Conservation (phyloP, 2,113 vertebrate genomes). For the Chelonoidis abingdonii region DNA sequence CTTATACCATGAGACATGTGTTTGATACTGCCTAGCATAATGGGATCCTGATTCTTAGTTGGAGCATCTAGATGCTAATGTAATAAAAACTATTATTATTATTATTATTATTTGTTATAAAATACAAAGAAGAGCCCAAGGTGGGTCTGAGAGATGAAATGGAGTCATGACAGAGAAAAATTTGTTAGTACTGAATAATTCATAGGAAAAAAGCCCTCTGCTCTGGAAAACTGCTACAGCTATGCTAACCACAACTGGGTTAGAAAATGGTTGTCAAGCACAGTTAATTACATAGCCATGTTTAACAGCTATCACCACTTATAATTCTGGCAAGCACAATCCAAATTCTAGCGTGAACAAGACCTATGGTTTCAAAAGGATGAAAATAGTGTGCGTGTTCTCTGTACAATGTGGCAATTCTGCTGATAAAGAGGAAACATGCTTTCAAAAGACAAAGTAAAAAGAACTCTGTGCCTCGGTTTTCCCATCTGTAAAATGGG, state of each 20-base stretch:
- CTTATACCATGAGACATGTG: too few relatives aligned
- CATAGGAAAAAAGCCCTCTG: not conserved
- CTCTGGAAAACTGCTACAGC: not conserved
- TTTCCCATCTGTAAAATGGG: not conserved
- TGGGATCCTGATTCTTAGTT: not conserved
- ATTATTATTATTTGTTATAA: not conserved
- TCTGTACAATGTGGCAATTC: not conserved
- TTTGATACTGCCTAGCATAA: not conserved
- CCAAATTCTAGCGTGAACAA: not conserved
- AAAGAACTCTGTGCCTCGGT: not conserved
- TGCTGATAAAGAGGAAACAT: not conserved
- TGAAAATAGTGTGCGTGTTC: not conserved
- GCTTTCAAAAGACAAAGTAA: not conserved
- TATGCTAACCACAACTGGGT: not conserved
- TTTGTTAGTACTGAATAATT: not conserved
- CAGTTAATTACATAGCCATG: not conserved
- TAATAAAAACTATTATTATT: not conserved
- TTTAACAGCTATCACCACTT: not conserved
- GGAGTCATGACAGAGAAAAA: not conserved
- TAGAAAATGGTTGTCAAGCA: not conserved
- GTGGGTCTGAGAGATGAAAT: not conserved
- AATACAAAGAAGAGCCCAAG: not conserved
- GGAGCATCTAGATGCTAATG: not conserved
- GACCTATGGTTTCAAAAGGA: not conserved
- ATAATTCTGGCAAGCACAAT: not conserved